Conservation (phyloP, 2,797 vertebrate genomes). For the Amazonetta brasiliensis region DNA sequence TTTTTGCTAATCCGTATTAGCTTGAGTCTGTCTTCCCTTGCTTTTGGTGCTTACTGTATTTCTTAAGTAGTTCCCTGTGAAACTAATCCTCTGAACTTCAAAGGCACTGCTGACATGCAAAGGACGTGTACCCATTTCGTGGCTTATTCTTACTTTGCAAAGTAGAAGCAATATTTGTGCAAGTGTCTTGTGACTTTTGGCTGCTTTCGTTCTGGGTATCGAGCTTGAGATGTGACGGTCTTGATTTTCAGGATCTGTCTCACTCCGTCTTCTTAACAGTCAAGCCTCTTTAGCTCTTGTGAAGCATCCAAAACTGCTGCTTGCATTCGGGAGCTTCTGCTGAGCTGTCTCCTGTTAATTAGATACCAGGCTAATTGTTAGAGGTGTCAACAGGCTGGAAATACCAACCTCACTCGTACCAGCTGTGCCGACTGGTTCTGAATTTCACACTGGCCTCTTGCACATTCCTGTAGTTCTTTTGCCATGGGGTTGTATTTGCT, state of each 20-base stretch:
- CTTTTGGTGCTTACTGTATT: neutral
- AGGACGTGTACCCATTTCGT: neutral
- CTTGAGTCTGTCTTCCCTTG: neutral
- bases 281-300: neutral
- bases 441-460: neutral
- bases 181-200: neutral
- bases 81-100: slow-evolving; percentile 17
- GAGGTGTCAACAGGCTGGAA: neutral
- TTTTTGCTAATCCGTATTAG: neutral
- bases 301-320: neutral
- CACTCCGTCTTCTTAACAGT: too few species aligned
- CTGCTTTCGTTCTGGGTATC: neutral
- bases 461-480: neutral
- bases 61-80: neutral
- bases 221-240: neutral
- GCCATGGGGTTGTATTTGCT: neutral
- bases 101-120: neutral
- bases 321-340: neutral
- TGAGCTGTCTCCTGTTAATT: neutral
- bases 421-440: neutral
- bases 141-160: neutral
- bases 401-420: neutral
- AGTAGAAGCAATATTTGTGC: neutral
- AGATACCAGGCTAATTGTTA: neutral
- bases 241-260: neutral